Evolutionary conservation across 1,140 invertebrate genomes (phyloP).

Genomic region (Zelostemma sp.): DNA sequence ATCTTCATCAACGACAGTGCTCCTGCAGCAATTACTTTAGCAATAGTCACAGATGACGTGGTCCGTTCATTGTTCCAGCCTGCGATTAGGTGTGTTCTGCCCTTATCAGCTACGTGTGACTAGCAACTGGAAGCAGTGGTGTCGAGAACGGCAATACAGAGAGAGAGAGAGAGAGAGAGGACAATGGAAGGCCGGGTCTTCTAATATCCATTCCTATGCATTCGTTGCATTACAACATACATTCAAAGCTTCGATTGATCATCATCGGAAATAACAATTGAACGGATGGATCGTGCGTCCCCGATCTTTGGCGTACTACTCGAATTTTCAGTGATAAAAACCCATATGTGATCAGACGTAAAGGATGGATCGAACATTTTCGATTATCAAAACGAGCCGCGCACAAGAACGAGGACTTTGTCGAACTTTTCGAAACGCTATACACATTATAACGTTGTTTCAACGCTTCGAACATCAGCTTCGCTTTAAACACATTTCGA

Average conservation of each 20-base stretch:
- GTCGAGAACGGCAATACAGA: slow-evolving; percentile 16
- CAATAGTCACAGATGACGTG: slow-evolving; percentile 63
- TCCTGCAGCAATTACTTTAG: slow-evolving; percentile 63
- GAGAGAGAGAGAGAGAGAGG: slow-evolving; percentile 21
- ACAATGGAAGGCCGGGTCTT: slow-evolving; percentile 30
- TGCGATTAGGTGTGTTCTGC: slow-evolving; percentile 61
- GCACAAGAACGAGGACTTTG: no score
- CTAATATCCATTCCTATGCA: slow-evolving; percentile 38
- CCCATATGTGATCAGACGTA: no score
- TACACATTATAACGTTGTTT: background rate
- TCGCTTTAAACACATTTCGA: background rate
- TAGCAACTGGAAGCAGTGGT: slow-evolving; percentile 34
- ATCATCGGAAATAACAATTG: no score
- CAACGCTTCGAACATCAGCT: background rate
- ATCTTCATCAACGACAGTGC: slow-evolving; percentile 44
- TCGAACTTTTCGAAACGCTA: no score
- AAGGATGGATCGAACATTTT: no score
- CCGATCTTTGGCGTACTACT: no score
- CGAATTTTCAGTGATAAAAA: no score
- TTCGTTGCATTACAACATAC: no score
- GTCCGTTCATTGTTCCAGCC: slow-evolving; percentile 63
- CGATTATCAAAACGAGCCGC: no score
- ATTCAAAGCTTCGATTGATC: no score
- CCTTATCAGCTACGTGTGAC: slow-evolving; percentile 52
- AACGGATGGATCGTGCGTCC: no score